Conservation (phyloP, 2,113 vertebrate species). For the Callipepla californica region DNA sequence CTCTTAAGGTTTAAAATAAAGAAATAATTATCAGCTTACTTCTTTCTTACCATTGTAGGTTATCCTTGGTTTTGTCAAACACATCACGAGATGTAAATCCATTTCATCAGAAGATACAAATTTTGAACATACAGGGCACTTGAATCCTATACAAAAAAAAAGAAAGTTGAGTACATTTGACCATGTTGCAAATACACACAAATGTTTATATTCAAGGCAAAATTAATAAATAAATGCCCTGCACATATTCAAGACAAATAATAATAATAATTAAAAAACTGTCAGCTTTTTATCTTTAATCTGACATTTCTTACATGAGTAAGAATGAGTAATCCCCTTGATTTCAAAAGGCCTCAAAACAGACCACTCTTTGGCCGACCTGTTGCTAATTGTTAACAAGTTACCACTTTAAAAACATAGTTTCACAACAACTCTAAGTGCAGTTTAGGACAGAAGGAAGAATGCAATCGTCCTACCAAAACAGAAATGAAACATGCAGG, state of each 20-base stretch:
- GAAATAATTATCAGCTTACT: constrained; percentile 44
- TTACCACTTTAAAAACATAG: neutral
- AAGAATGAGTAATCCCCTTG: neutral
- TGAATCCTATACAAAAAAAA: constrained; percentile 85
- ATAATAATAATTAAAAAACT: neutral
- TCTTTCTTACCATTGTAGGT: constrained; percentile 93
- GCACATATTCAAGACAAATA: neutral
- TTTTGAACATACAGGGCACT: constrained; percentile 96
- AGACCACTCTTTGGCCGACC: neutral
- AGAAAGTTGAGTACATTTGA: neutral
- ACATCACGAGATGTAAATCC: constrained; percentile 96
- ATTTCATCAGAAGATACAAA: constrained; percentile 95
- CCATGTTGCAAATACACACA: neutral
- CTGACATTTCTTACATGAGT: neutral
- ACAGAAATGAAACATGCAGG: neutral
- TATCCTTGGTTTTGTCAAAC: constrained; percentile 95
- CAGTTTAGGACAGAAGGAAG: neutral
- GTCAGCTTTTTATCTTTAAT: neutral
- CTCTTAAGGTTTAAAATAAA: neutral
- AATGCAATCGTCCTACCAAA: neutral
- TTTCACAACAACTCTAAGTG: neutral
- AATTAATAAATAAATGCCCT: neutral
- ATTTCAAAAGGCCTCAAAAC: neutral
- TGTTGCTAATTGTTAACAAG: neutral
- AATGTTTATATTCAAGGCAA: neutral